These are phyloP conservation scores for Pachymerium ferrugineum DNA, from an alignment of 2,888 invertebrate genomes.

Conservation along the genomic window DNA sequence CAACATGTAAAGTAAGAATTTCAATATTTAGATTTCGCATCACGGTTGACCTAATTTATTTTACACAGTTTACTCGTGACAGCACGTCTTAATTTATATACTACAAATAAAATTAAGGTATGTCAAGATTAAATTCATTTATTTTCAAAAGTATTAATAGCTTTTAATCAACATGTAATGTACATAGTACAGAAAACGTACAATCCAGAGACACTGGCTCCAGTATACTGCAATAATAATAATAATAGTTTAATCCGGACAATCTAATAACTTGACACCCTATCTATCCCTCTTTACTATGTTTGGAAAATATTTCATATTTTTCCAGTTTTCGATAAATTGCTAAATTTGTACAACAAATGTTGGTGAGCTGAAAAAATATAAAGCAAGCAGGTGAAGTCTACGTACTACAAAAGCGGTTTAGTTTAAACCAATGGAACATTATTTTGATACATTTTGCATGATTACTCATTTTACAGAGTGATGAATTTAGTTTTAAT, in stretches of 20 bases:
- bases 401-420: not conserved
- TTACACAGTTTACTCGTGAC: too few species aligned
- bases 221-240: conserved; percentile 8
- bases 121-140: not conserved
- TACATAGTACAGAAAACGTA: conserved; percentile 31
- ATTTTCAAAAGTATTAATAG: conserved; percentile 29
- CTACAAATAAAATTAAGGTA: not conserved
- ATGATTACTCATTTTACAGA: conserved; percentile 5
- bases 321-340: not conserved
- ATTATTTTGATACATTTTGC: not conserved
- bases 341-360: not conserved
- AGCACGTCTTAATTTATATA: too few species aligned
- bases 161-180: conserved; percentile 32
- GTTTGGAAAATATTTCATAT: conserved; percentile 11
- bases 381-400: conserved; percentile 15
- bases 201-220: conserved; percentile 17
- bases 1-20: too few species aligned
- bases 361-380: conserved; percentile 28
- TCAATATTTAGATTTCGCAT: too few species aligned
- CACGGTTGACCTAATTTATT: too few species aligned
- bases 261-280: not conserved
- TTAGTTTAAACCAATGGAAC: not conserved
- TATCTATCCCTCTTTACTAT: not conserved
- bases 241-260: not conserved
- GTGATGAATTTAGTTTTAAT: not conserved